A percentile compares a stretch with the other conserved stretches of the same genome.
These are phyloP conservation scores for Volucella zonaria DNA, from an alignment of 2,888 invertebrate genomes.

Conservation along the genomic window DNA sequence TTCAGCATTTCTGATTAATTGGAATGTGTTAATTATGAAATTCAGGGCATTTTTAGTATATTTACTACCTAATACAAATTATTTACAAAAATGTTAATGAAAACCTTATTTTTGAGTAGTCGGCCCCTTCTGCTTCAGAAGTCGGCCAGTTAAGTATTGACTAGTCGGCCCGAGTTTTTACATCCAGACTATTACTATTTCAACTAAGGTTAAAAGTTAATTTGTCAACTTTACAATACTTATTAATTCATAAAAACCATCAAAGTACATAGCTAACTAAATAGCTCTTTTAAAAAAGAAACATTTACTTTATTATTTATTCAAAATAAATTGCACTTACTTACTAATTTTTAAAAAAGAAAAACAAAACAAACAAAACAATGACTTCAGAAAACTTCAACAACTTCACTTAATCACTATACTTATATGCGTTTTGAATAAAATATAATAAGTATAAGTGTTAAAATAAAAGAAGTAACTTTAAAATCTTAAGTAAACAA, in stretches of 20 bases:
- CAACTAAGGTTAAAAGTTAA: conserved; percentile 8
- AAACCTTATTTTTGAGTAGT: conserved; percentile 6
- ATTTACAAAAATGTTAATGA: neutral
- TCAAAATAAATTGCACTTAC: conserved; percentile 1
- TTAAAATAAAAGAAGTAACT: conserved; percentile 5
- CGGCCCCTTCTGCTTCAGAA: conserved; percentile 5
- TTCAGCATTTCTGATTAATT: conserved; percentile 8
- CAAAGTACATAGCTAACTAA: too few relatives aligned
- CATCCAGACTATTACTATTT: conserved; percentile 10
- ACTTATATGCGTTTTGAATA: conserved; percentile 8
- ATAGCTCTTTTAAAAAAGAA: too few relatives aligned
- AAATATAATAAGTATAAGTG: conserved; percentile 1
- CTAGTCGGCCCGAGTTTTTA: conserved; percentile 8
- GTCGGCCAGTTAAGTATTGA: conserved; percentile 6
- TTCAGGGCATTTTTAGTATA: conserved; percentile 1
- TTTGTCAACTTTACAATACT: neutral
- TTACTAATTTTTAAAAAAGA: too few relatives aligned
- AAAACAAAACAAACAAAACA: neutral
- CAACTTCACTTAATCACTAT: conserved; percentile 8
- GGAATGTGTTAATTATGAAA: conserved; percentile 7
- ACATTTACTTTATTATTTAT: neutral
- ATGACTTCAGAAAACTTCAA: neutral
- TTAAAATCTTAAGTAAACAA: neutral
- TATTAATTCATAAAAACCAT: conserved; percentile 3
- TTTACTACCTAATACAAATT: neutral